Evolutionary conservation across 2,113 vertebrate species (phyloP).

Genomic region (Protobothrops mucrosquamatus): DNA sequence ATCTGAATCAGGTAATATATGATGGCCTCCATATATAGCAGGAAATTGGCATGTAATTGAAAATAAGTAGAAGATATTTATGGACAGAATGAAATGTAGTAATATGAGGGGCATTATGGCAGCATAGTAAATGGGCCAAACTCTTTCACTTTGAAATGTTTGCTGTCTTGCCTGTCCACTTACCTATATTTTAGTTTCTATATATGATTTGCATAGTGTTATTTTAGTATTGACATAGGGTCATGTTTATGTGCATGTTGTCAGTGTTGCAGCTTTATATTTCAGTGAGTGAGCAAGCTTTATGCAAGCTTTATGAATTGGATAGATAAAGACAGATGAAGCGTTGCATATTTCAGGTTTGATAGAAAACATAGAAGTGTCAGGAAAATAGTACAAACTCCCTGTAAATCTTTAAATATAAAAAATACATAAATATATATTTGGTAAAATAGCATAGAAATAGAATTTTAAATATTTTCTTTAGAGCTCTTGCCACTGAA

Average conservation of each 20-base stretch:
- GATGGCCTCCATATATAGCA: constrained; percentile 7
- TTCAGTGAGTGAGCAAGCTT: neutral
- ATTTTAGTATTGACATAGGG: neutral
- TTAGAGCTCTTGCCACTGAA: neutral
- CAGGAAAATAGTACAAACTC: neutral
- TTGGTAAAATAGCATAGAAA: neutral
- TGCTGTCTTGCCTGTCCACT: neutral
- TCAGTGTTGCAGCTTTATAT: neutral
- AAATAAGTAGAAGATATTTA: neutral
- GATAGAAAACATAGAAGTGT: neutral
- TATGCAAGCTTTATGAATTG: neutral
- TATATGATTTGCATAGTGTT: neutral
- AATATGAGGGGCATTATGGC: neutral
- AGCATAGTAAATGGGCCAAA: neutral
- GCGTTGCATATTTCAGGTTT: neutral
- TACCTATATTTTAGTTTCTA: neutral
- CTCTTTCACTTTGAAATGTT: neutral
- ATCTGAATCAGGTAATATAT: constrained; percentile 79
- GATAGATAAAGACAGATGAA: neutral
- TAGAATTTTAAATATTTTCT: neutral
- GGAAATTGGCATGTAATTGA: neutral
- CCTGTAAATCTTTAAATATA: neutral
- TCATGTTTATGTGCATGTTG: neutral
- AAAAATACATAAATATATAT: neutral
- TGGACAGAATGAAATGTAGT: neutral